Base-by-base conservation (phyloP, 2,888 invertebrate species). In the Mayetiola destructor region DNA sequence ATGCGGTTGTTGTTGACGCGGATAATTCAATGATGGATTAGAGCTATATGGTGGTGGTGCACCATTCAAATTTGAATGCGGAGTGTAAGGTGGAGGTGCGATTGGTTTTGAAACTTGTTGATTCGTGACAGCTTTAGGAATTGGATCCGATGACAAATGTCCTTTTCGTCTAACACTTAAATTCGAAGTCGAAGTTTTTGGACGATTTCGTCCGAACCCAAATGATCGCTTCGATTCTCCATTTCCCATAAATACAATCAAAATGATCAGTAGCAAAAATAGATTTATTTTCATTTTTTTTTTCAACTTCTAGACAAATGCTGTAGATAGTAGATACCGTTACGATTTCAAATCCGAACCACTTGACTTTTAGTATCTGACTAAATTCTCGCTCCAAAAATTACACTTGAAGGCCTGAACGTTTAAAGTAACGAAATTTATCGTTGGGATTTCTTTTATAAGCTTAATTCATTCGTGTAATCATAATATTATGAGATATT, bases 161-260 rank as follows among this genome's bases (percentile, higher is more conserved):
- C 53, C 53, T 16, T 30, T 29, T 2, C 53, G 53, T n/a, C 53
- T 29, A 53, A 53, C 53, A 27, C 48, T 48, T 27, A 48, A 48
- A 32, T 53, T 53, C 3, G 14, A 10, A 12, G 29, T 53, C 12
- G 29, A 16, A 6, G 12, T 12, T 53, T 53, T 53, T 32, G 53
- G 53, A 18, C 53, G 30, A 53, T 20, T 53, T 3, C 53, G 53
- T 3, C 53, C 53, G 30, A 53, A 30, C 18, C 53, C 53, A 32
- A 53, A 52, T 29, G 48, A 53, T 18, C 53, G 53, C 20, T 53
- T 53, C n/a, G 30, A 27, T 20, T 53, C 53, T 30, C 29, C 30
- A 53, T 30, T 18, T 30, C 53, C 18, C 32, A 53, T 30, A 16
- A 30, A 18, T 1, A 29, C 18, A 18, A 20, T 30, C 9, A 53